Evolutionary conservation across 37 sponge, comb jelly and placozoan genomes (phyloP).

Genomic region (Hexactinellida sp.): DNA sequence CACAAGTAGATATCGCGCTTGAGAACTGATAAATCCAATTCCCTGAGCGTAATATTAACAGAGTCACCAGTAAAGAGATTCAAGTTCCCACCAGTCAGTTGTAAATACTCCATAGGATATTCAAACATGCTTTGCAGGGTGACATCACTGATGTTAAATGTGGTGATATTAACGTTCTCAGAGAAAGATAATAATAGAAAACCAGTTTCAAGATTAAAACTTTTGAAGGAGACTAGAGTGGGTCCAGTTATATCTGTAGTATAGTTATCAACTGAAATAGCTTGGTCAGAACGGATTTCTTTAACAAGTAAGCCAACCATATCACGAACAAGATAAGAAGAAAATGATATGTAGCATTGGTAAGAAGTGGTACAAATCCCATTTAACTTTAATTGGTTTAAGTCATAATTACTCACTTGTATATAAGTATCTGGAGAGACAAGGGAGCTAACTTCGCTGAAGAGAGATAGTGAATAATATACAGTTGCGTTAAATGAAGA

Average conservation of each 20-base stretch:
- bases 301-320: conserved; percentile 43
- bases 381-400: conserved; percentile 49
- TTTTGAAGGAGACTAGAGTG: conserved; percentile 24
- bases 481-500: not conserved
- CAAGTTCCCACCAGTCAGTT: not conserved
- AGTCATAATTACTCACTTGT: conserved; percentile 22
- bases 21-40: not conserved
- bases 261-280: not conserved
- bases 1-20: conserved; percentile 19
- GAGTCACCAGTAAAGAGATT: not conserved
- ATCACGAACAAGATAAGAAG: conserved; percentile 47
- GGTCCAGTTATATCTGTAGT: conserved; percentile 39
- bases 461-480: not conserved
- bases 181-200: conserved; percentile 48
- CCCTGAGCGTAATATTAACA: not conserved
- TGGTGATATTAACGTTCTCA: conserved; percentile 41
- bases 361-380: conserved; percentile 39
- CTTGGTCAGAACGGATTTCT: conserved; percentile 17
- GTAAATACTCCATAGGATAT: not conserved
- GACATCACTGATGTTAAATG: conserved; percentile 37
- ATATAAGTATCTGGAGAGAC: not conserved
- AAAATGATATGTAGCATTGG: conserved; percentile 57
- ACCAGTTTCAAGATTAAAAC: conserved; percentile 46
- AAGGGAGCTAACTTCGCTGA: not conserved
- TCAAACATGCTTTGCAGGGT: conserved; percentile 31